Conservation (phyloP, 2,888 invertebrate genomes). For the Stictocephala bisonia region DNA sequence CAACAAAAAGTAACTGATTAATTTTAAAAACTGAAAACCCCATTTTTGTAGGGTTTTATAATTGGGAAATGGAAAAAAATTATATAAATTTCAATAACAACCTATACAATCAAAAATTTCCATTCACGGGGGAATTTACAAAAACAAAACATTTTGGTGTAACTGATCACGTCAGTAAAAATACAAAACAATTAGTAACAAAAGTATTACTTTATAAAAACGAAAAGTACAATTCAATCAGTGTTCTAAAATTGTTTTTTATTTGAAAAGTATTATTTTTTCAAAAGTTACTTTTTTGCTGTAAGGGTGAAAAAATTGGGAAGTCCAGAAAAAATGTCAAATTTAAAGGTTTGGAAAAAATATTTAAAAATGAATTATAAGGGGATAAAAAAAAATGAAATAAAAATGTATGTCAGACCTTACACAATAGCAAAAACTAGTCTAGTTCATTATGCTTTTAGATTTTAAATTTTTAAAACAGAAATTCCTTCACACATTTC, state of each 20-base stretch:
- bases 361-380: too few species aligned
- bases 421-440: conserved; percentile 26
- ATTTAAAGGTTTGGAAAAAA: too few species aligned
- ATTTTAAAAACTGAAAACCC: conserved; percentile 34
- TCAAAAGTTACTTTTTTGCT: too few species aligned
- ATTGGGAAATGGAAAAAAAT: conserved; percentile 41
- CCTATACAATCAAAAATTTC: conserved; percentile 42
- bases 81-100: conserved; percentile 38
- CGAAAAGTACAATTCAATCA: conserved; percentile 11
- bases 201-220: conserved; percentile 30
- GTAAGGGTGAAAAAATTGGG: too few species aligned
- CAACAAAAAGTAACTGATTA: too few species aligned
- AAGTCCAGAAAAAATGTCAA: too few species aligned
- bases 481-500: too few species aligned
- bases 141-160: conserved; percentile 41
- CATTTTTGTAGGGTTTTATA: conserved; percentile 33
- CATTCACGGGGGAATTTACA: too few species aligned
- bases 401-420: conserved; percentile 33
- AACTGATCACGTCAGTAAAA: conserved; percentile 28
- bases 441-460: conserved; percentile 21
- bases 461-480: too few species aligned
- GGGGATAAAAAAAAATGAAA: too few species aligned
- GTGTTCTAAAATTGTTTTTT: too few species aligned
- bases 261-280: too few species aligned
- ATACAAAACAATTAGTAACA: conserved; percentile 33